Percentiles rank a stretch among this genome's conserved stretches.
Conservation (phyloP, 2,113 vertebrate species). For the Haemorhous mexicanus region DNA sequence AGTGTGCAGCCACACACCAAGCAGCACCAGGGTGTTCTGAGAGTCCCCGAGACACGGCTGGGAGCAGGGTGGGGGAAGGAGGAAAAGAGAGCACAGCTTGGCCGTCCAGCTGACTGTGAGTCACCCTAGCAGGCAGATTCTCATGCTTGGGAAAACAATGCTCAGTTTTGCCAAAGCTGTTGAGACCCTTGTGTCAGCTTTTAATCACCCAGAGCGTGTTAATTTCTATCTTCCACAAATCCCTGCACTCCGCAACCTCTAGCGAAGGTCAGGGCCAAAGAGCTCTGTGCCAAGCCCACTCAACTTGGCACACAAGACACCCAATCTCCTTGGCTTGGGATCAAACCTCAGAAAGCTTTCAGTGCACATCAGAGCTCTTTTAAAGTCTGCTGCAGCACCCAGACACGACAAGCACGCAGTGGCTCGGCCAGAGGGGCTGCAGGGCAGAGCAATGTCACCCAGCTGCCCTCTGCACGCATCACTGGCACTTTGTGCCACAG, state of each 20-base stretch:
- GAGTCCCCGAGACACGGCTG: rapidly evolving
- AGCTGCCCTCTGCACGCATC: neutral
- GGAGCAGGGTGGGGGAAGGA: neutral
- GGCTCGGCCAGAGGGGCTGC: neutral
- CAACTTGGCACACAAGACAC: neutral
- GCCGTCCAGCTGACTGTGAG: neutral
- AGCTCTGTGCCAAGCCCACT: neutral
- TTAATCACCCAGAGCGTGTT: neutral
- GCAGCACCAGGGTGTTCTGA: neutral
- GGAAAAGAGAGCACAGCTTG: neutral
- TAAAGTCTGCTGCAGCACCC: neutral
- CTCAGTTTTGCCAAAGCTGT: neutral
- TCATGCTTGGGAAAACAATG: neutral
- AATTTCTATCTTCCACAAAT: neutral
- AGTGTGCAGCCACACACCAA: neutral
- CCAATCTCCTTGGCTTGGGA: neutral
- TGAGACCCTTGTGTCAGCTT: neutral
- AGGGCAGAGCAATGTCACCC: neutral
- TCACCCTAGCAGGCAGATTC: neutral
- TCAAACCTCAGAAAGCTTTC: neutral
- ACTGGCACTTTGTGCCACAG: neutral
- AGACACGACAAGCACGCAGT: neutral
- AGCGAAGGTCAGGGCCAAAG: neutral
- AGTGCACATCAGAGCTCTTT: neutral
- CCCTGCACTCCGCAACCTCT: neutral